phyloP scores from a whole-genome alignment of 35 echinoderm and acorn worm species.

The Apostichopus japonicus region DNA sequence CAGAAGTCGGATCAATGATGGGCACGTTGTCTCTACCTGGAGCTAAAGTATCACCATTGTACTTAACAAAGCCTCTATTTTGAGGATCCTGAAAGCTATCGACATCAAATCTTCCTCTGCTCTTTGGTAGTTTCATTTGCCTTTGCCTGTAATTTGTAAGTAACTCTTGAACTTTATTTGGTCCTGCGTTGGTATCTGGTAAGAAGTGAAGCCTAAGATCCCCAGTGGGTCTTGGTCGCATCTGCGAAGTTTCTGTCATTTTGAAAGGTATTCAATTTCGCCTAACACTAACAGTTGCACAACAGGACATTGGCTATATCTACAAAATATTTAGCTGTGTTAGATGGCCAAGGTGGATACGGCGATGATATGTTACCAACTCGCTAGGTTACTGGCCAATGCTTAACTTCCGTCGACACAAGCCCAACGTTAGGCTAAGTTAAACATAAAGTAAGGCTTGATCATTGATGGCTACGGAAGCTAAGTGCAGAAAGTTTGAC shows the following conservation, averaged over 20 bases:
- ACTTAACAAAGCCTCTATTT: slow-evolving; percentile 84
- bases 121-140: slow-evolving; percentile 86
- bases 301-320: no score
- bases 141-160: slow-evolving; percentile 54
- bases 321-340: no score
- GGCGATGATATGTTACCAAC: no score
- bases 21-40: slow-evolving; percentile 81
- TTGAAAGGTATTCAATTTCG: no score
- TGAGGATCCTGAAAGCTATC: slow-evolving; percentile 84
- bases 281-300: no score
- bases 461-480: no score
- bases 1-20: slow-evolving; percentile 84
- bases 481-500: no score
- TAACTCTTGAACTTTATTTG: slow-evolving; percentile 75
- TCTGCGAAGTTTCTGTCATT: slow-evolving; percentile 73
- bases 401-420: no score
- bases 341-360: no score
- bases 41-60: slow-evolving; percentile 91
- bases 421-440: no score
- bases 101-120: slow-evolving; percentile 73
- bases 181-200: slow-evolving; percentile 85
- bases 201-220: slow-evolving; percentile 77
- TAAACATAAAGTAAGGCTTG: no score
- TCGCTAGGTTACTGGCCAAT: no score
- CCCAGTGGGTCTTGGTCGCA: slow-evolving; percentile 69